A percentile compares a stretch with the other conserved stretches of the same genome.
These are phyloP conservation scores for Parazoanthus darwini DNA, from an alignment of 92 coral and sea anemone genomes.

Conservation along the genomic window DNA sequence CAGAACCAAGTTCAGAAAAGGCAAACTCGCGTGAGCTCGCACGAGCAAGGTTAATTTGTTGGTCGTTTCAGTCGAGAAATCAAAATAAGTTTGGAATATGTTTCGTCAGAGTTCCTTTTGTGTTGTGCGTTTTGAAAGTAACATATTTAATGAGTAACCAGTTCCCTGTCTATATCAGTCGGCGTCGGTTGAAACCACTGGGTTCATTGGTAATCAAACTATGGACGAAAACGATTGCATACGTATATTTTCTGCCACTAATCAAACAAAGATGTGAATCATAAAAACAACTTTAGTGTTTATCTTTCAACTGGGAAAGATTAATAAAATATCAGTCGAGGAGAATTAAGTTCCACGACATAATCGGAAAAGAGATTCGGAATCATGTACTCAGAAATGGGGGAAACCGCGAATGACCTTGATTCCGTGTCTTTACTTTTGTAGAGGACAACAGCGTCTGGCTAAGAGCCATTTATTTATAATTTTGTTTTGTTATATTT, in stretches of 20 bases:
- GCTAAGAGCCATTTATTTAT: not conserved
- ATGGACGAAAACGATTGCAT: no score
- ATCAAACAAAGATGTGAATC: not conserved
- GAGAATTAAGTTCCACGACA: not conserved
- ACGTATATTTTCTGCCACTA: not conserved
- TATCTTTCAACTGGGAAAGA: not conserved
- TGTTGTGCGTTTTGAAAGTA: not conserved
- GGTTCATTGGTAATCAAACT: not conserved
- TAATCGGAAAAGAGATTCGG: not conserved
- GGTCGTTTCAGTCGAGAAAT: not conserved
- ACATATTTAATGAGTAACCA: not conserved
- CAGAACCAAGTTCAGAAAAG: not conserved
- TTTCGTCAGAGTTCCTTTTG: not conserved
- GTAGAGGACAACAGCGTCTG: not conserved
- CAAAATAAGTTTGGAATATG: not conserved
- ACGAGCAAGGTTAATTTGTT: not conserved
- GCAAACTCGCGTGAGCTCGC: not conserved
- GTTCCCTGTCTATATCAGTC: not conserved
- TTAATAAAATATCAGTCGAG: not conserved
- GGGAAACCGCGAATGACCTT: not conserved
- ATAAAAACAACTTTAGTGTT: not conserved
- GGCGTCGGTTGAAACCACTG: not conserved
- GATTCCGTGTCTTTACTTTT: no score
- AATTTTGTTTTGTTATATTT: conserved; percentile 10
- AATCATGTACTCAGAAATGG: not conserved